Evolutionary conservation across 2,797 vertebrate genomes (phyloP).

Genomic region (Threskiornis aethiopicus): DNA sequence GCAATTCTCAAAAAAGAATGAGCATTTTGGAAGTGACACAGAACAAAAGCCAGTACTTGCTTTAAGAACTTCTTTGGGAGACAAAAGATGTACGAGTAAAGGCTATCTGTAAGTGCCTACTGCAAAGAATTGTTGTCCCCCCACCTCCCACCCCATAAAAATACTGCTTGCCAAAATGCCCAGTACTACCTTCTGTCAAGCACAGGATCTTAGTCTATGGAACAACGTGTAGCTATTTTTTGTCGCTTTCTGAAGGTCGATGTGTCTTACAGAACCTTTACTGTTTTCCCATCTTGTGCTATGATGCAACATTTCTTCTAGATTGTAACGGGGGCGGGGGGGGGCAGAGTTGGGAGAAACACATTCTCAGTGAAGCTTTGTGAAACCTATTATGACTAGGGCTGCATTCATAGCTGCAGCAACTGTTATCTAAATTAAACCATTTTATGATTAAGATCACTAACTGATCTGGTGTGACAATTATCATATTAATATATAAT

Average conservation of each 20-base stretch:
- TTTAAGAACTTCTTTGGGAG: neutral
- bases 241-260: neutral
- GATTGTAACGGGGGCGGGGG: neutral
- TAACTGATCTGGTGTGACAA: neutral
- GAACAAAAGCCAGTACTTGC: neutral
- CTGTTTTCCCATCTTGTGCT: neutral
- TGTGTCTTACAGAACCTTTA: neutral
- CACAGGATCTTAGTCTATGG: neutral
- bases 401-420: neutral
- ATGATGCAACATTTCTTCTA: neutral
- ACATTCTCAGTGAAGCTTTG: neutral
- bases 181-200: neutral
- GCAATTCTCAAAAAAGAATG: neutral
- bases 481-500: neutral
- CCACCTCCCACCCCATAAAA: neutral
- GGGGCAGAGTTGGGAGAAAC: neutral
- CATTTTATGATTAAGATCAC: neutral
- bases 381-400: neutral
- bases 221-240: neutral
- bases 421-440: neutral
- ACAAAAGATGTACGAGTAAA: neutral
- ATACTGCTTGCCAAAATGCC: neutral
- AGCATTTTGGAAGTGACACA: neutral
- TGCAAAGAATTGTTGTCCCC: neutral
- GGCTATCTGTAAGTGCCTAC: neutral